These are phyloP conservation scores for Dermatemys mawii DNA, from an alignment of 2,113 vertebrate genomes.

Conservation along the genomic window DNA sequence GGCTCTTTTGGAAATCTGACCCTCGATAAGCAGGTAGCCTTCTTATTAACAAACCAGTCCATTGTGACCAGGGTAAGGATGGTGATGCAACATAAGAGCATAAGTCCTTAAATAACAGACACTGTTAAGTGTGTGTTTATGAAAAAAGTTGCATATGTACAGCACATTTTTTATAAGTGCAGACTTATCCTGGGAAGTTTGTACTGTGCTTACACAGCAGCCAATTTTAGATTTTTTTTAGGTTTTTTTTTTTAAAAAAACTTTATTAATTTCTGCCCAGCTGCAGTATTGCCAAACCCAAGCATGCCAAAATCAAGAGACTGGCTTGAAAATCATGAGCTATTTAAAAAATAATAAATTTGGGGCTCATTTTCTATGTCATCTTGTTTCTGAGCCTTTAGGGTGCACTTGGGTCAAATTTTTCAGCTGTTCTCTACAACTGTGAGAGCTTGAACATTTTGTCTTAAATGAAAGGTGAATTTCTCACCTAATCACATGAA, in stretches of 20 bases:
- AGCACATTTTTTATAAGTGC: not conserved
- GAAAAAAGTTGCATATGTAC: not conserved
- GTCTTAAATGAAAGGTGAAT: not conserved
- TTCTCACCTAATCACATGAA: not conserved
- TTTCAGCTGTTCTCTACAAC: not conserved
- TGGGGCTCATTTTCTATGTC: not conserved
- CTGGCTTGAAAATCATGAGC: not conserved
- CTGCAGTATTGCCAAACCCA: not conserved
- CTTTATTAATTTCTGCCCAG: not conserved
- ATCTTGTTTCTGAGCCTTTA: not conserved
- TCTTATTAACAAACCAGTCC: too few relatives aligned
- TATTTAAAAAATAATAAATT: not conserved
- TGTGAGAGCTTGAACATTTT: not conserved
- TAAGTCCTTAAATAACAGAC: not conserved
- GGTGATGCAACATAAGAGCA: too few relatives aligned
- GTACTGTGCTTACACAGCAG: not conserved
- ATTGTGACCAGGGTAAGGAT: too few relatives aligned
- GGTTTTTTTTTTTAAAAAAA: too few relatives aligned
- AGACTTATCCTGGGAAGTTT: not conserved
- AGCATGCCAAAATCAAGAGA: not conserved
- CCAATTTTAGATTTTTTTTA: not conserved
- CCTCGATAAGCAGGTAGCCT: too few relatives aligned
- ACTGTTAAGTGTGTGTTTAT: not conserved
- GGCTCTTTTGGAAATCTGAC: too few relatives aligned
- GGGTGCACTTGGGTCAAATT: not conserved